These are phyloP conservation scores for Sinohyriopsis cumingii DNA, from an alignment of 2,888 invertebrate species.

Conservation along the genomic window DNA sequence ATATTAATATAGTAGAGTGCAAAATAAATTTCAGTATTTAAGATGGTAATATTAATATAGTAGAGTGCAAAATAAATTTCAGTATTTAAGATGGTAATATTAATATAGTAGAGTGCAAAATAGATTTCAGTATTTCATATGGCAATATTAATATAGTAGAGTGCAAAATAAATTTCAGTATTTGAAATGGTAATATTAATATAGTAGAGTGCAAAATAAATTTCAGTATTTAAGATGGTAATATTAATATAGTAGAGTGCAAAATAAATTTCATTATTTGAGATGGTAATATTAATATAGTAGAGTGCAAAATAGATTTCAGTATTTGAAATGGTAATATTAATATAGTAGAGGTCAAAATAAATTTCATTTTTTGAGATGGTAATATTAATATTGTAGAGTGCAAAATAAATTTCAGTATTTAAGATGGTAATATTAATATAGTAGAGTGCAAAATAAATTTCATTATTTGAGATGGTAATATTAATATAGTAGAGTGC, in stretches of 20 bases:
- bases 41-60: slow-evolving; percentile 9
- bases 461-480: no score
- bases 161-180: no score
- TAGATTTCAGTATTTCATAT: no score
- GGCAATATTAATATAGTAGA: slow-evolving; percentile 3
- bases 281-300: no score
- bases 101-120: not conserved
- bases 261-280: no score
- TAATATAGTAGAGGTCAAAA: not conserved
- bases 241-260: not conserved
- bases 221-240: no score
- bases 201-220: no score
- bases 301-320: no score
- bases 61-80: no score
- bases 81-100: slow-evolving; percentile 19
- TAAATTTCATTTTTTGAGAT: slow-evolving; percentile 4
- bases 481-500: not conserved
- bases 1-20: not conserved
- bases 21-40: no score
- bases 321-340: slow-evolving; percentile 20
- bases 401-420: no score
- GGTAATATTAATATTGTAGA: slow-evolving; percentile 3
- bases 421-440: slow-evolving; percentile 13
- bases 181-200: slow-evolving; percentile 14
- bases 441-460: no score